Evolutionary conservation across 2,888 invertebrate species (phyloP).

Genomic region (Tuta absoluta): DNA sequence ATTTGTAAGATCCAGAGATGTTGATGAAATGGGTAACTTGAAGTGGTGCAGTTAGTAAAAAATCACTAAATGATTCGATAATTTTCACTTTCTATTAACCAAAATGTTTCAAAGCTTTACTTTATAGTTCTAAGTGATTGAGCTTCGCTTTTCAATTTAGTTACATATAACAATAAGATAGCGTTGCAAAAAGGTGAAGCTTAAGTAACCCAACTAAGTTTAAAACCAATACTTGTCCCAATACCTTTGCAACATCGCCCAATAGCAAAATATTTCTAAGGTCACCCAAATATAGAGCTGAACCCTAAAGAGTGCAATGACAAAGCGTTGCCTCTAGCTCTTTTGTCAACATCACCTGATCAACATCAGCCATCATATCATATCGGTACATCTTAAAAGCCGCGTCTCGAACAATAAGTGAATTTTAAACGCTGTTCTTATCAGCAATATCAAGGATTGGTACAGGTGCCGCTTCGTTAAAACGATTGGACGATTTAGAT

Average conservation of each 20-base stretch:
- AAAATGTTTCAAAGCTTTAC: too few species aligned
- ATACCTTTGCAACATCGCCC: not conserved
- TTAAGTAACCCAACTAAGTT: too few species aligned
- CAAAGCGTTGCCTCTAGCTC: constrained; percentile 62
- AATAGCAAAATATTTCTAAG: not conserved
- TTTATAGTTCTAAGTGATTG: too few species aligned
- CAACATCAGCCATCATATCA: constrained; percentile 50
- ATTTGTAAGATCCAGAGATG: too few species aligned
- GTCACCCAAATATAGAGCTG: constrained; percentile 29
- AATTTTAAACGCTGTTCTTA: constrained; percentile 75
- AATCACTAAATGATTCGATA: too few species aligned
- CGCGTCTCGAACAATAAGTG: constrained; percentile 73
- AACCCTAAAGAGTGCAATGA: constrained; percentile 57
- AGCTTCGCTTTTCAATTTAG: too few species aligned
- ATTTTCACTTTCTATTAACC: too few species aligned
- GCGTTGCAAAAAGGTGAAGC: too few species aligned
- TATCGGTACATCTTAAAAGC: constrained; percentile 76
- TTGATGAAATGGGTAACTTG: too few species aligned
- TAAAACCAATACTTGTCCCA: too few species aligned
- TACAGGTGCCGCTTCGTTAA: constrained; percentile 39
- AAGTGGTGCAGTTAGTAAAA: too few species aligned
- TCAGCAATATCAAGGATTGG: constrained; percentile 58
- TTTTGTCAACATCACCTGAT: constrained; percentile 73
- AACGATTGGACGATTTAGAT: constrained; percentile 18
- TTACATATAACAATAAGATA: too few species aligned